Conservation (phyloP, 2,888 invertebrate genomes). For the Frankliniella intonsa region DNA sequence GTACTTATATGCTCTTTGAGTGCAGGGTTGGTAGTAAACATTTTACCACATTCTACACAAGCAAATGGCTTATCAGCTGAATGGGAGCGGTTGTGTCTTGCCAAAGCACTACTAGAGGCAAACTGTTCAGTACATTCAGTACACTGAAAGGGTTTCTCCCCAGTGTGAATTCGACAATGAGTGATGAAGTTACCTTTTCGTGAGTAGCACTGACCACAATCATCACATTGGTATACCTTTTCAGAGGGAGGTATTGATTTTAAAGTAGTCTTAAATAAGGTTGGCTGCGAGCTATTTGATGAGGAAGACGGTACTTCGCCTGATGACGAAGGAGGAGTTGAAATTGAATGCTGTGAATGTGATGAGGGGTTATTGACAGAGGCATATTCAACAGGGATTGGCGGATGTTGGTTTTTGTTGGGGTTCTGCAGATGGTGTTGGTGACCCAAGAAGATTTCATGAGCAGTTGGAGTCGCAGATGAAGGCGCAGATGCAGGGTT, state of each 20-base stretch:
- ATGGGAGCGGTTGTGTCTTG: background rate
- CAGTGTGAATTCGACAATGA: background rate
- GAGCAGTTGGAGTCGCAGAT: background rate
- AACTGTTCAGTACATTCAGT: background rate
- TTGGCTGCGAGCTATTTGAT: background rate
- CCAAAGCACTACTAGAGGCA: conserved; percentile 1
- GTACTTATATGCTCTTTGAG: background rate
- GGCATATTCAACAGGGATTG: background rate
- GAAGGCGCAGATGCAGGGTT: background rate
- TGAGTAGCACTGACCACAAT: background rate
- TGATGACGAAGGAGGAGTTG: background rate
- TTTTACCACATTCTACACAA: conserved; percentile 11
- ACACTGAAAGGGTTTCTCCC: background rate
- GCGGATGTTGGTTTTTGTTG: too few relatives aligned
- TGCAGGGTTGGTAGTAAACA: background rate
- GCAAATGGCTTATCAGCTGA: conserved; percentile 2
- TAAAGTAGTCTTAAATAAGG: background rate
- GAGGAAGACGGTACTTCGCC: background rate
- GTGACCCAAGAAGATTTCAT: background rate
- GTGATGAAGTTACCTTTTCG: background rate
- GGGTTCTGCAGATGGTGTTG: background rate
- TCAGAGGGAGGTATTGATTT: background rate
- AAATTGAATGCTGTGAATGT: background rate
- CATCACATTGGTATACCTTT: conserved; percentile 10
- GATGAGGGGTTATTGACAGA: background rate